A percentile compares a stretch with the other conserved stretches of the same genome.
Evolutionary conservation across 2,888 invertebrate species (phyloP).

Genomic region (Stratiomys singularior): DNA sequence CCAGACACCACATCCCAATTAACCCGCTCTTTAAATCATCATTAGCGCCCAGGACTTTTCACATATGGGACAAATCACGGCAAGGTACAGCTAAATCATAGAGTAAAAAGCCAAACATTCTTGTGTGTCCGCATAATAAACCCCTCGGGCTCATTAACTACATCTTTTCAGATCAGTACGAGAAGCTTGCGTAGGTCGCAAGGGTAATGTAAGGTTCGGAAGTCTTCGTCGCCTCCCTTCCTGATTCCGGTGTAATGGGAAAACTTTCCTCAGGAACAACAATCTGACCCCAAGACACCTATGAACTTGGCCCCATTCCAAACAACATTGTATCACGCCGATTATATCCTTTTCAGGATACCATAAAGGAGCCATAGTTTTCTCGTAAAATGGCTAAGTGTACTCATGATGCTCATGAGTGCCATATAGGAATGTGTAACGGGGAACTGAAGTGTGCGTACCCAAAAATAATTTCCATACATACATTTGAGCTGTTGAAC

Average conservation of each 20-base stretch:
- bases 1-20: constrained; percentile 44
- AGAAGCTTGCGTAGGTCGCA: background rate
- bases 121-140: constrained; percentile 42
- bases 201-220: background rate
- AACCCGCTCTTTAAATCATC: constrained; percentile 43
- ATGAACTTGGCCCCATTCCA: constrained; percentile 42
- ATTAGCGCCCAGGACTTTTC: constrained; percentile 32
- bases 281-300: constrained; percentile 45
- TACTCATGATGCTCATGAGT: constrained; percentile 49
- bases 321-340: constrained; percentile 34
- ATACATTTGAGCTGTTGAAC: constrained; percentile 16
- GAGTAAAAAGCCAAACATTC: constrained; percentile 43
- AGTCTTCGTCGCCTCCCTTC: background rate
- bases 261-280: constrained; percentile 34
- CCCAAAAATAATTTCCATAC: constrained; percentile 41
- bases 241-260: constrained; percentile 6
- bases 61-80: constrained; percentile 6
- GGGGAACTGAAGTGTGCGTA: constrained; percentile 21
- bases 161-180: constrained; percentile 19
- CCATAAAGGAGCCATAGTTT: constrained; percentile 48
- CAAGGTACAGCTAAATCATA: constrained; percentile 31
- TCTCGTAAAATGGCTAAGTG: constrained; percentile 50
- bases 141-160: constrained; percentile 41
- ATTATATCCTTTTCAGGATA: constrained; percentile 41
- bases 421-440: constrained; percentile 15